Percentiles rank a stretch among this genome's conserved stretches.
These are phyloP conservation scores for Synergus laeviventris DNA, from an alignment of 2,888 invertebrate genomes.

Conservation along the genomic window DNA sequence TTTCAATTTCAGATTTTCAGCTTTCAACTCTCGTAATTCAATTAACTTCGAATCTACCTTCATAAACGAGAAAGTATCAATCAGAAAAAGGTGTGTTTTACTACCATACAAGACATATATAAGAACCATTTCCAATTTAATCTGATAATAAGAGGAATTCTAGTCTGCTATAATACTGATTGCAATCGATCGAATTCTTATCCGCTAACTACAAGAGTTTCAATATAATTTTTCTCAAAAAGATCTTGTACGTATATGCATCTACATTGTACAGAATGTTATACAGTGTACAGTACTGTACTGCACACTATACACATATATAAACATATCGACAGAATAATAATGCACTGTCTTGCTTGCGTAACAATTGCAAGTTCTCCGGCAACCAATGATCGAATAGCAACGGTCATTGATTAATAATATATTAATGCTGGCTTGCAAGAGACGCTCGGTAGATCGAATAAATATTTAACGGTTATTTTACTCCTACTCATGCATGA, in stretches of 20 bases:
- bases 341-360: conserved; percentile 4
- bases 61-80: neutral
- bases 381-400: conserved; percentile 7
- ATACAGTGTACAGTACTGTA: too few relatives aligned
- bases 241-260: conserved; percentile 21
- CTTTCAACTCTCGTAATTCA: neutral
- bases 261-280: too few relatives aligned
- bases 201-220: conserved; percentile 11
- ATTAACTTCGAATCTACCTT: neutral
- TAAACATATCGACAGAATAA: conserved; percentile 2
- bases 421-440: conserved; percentile 8
- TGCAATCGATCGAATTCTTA: neutral
- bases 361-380: neutral
- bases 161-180: conserved; percentile 12
- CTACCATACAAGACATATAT: neutral
- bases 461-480: neutral
- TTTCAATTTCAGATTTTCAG: neutral
- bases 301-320: neutral
- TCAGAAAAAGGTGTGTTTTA: conserved; percentile 9
- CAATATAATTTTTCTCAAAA: conserved; percentile 5
- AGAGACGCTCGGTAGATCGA: neutral
- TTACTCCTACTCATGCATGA: neutral
- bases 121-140: conserved; percentile 8
- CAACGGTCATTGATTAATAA: conserved; percentile 20
- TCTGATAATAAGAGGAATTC: conserved; percentile 24